Conservation (phyloP, 2,797 vertebrate genomes). For the Chaetodon trifasciatus region DNA sequence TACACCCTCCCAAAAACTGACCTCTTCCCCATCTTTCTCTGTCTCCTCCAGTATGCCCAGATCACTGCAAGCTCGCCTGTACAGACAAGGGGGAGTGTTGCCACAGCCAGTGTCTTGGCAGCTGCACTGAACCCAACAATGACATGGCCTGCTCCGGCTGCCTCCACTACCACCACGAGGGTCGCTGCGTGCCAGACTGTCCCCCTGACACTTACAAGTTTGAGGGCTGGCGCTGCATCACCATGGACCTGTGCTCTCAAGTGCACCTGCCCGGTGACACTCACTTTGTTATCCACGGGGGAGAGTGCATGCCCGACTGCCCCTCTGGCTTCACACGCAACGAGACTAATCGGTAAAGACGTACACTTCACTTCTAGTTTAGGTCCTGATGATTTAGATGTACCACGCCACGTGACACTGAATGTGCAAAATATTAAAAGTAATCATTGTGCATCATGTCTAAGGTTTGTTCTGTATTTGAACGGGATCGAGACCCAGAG, state of each 20-base stretch:
- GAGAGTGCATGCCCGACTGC: slow-evolving; percentile 95
- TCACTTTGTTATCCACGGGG: slow-evolving; percentile 94
- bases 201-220: slow-evolving; percentile 94
- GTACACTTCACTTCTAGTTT: slow-evolving; percentile 33
- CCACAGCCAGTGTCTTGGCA: slow-evolving; percentile 95
- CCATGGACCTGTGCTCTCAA: slow-evolving; percentile 90
- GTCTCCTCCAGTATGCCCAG: slow-evolving; percentile 90
- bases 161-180: slow-evolving; percentile 92
- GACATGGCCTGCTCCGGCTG: slow-evolving; percentile 93
- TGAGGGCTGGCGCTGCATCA: slow-evolving; percentile 98
- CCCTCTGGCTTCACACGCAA: slow-evolving; percentile 95
- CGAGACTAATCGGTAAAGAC: slow-evolving; percentile 89
- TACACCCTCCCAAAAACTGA: slow-evolving; percentile 17
- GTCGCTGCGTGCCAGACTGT: slow-evolving; percentile 91
- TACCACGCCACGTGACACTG: slow-evolving; percentile 13
- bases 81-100: slow-evolving; percentile 92
- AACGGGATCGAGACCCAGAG: background rate
- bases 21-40: slow-evolving; percentile 52
- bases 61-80: slow-evolving; percentile 91
- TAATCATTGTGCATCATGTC: background rate
- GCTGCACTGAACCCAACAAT: slow-evolving; percentile 90
- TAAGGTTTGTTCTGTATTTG: slow-evolving; percentile 19
- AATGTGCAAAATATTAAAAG: slow-evolving; percentile 2
- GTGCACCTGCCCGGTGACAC: slow-evolving; percentile 87
- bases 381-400: slow-evolving; percentile 21